Base-by-base conservation (phyloP, 2,888 invertebrate species). In the Psylliodes chrysocephalus region DNA sequence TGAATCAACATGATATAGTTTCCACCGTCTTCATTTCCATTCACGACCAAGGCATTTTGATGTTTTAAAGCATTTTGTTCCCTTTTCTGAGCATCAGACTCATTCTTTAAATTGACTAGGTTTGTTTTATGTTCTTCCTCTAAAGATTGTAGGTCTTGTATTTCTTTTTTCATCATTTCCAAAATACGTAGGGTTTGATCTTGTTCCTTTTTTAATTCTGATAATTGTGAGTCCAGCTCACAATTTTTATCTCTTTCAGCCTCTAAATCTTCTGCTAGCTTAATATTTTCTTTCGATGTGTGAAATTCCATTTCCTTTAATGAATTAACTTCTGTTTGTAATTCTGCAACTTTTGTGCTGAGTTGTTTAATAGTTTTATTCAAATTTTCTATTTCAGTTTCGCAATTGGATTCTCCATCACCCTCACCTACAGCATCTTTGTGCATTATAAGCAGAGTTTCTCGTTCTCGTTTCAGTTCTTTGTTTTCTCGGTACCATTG, bases 401-500 rank as follows among this genome's bases (percentile, higher is more conserved):
- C 87, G 55, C 84, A 84, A 69, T 85, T 85, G 0, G 84, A 77
- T 71, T 86, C 86, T 51, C 85, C 86, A 30, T 78, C 79, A 4
- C 78, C 78, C 1, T 79, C 78, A n/a, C 89, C 88, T n/a, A 88
- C 81, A 57, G 84, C 79, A 69, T 85, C 84, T 44, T 86, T 86
- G 69, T 89, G 89, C 63, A 89, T 77, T 33, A 91, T 81, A 19
- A 87, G 86, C 1, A 89, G 86, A 67, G 91, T 91, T 69, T 87
- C 85, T 12, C 92, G 81, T 69, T 87, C 85, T 12, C 92, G 81
- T 79, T 91, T 90, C 53, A 92, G 79, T 75, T 88, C 88, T 64
- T 90, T 88, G 77, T 91, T 91, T 82, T 91, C 90, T 66, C 89
- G 89, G 83, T 91, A 91, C 91, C 91, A 92, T 82, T 91, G 85